Evolutionary conservation across 1,140 invertebrate genomes (phyloP), one percentile per base, ranked within the genome.

Genomic region (Dreissena polymorpha): DNA sequence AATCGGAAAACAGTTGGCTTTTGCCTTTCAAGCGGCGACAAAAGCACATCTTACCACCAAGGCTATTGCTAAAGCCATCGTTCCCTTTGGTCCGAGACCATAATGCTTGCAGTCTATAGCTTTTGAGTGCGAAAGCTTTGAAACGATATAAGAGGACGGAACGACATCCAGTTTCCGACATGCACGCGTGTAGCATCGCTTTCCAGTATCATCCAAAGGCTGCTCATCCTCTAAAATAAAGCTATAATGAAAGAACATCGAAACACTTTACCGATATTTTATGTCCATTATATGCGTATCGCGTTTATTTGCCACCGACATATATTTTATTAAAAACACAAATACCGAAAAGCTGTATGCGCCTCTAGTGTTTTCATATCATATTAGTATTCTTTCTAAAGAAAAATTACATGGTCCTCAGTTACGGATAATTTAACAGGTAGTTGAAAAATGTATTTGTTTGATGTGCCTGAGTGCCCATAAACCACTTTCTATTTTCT

Each of bases 61-160:
- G 12, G 91, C 88, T 70, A 91, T 88, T 25, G 89, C 85, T 6
- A 91, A 81, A 10, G 91, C 89, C 85, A 90, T 90, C 5, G 89
- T 84, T n/a, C 89, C 87, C 25, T 84, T 86, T 18, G 87, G 79
- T 21, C 89, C 90, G 10, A 91, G 79, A 6, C 90, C 90, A 68
- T 91, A 91, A 70, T 89, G 85, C 49, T 86, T 83, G 12, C 91
- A 75, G 68, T 91, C 88, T 13, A 91, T 86, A 13, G 64, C 68
- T 29, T 80, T 83, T 0, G 86, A 86, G 21, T 83, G 63, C 14
- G 77, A 83, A 27, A 91, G 87, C 21, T 88, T 89, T 10, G 83
- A 77, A 7, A 88, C 67, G 27, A 87, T 85, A 57, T 87, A 78
- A 50, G 88, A 87, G 5, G 86, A 88, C 0, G 89, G 88, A 10